Evolutionary conservation across 2,888 invertebrate genomes (phyloP).

Genomic region (Ischnura elegans): DNA sequence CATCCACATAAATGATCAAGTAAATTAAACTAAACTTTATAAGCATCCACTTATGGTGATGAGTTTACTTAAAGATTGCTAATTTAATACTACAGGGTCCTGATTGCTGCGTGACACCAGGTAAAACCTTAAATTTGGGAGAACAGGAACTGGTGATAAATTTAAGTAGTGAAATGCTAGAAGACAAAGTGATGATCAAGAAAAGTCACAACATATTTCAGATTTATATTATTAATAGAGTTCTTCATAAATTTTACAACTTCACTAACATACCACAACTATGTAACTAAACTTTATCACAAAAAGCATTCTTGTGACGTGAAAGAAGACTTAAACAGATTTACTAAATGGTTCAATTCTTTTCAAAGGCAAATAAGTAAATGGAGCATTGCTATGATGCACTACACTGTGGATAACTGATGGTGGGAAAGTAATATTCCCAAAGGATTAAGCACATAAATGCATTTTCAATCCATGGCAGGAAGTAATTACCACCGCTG

Average conservation of each 20-base stretch:
- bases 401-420: background rate
- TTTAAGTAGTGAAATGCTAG: no score
- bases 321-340: slow-evolving; percentile 4
- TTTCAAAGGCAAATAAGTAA: slow-evolving; percentile 30
- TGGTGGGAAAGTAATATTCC: background rate
- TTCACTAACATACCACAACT: slow-evolving; percentile 24
- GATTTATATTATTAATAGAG: slow-evolving; percentile 6
- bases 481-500: background rate
- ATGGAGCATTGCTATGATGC: background rate
- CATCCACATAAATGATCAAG: no score
- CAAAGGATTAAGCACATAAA: slow-evolving; percentile 3
- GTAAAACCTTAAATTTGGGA: no score
- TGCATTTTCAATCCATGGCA: background rate
- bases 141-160: no score
- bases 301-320: background rate
- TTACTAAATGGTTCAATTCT: slow-evolving; percentile 12
- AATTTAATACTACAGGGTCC: no score
- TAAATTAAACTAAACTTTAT: no score
- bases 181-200: background rate
- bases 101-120: no score
- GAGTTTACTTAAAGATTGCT: no score
- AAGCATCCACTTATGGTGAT: no score
- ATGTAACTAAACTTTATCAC: slow-evolving; percentile 30
- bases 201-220: background rate
- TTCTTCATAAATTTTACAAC: slow-evolving; percentile 28